phyloP scores from a whole-genome alignment of 2,888 invertebrate genomes.

The Halictus quadricinctus region DNA sequence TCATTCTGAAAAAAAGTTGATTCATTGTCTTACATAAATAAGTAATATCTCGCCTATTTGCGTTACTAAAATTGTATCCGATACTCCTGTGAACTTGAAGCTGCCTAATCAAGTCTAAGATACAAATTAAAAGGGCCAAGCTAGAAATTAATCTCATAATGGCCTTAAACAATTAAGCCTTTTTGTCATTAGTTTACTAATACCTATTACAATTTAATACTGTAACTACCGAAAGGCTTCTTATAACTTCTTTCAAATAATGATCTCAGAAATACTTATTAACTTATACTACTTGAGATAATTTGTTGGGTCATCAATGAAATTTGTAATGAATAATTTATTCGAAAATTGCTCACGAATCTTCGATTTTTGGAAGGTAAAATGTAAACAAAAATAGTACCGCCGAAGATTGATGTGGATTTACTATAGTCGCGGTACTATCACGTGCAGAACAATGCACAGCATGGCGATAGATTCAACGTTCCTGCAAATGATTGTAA shows the following conservation, averaged over 20 bases:
- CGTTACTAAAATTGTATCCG: not conserved
- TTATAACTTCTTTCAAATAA: not conserved
- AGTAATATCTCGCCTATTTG: not conserved
- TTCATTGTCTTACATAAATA: too few species aligned
- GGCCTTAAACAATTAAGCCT: not conserved
- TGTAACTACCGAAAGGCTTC: not conserved
- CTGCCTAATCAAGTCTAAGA: not conserved
- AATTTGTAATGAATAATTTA: not conserved
- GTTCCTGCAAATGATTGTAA: conserved; percentile 17
- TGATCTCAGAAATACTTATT: not conserved
- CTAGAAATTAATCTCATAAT: not conserved
- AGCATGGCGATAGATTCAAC: not conserved
- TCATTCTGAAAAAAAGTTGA: not conserved
- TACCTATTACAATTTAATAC: not conserved
- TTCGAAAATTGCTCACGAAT: not conserved
- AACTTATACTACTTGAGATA: not conserved
- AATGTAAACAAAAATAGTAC: too few species aligned
- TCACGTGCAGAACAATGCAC: not conserved
- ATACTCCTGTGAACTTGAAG: not conserved
- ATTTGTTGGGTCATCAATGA: not conserved
- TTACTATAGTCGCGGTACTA: not conserved
- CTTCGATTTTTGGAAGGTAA: not conserved
- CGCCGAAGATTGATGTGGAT: not conserved
- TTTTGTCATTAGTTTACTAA: not conserved
- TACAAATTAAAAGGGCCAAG: not conserved